A percentile compares a stretch with the other conserved stretches of the same genome.
Evolutionary conservation across 92 coral and sea anemone species (phyloP).

Genomic region (Micromussa lordhowensis): DNA sequence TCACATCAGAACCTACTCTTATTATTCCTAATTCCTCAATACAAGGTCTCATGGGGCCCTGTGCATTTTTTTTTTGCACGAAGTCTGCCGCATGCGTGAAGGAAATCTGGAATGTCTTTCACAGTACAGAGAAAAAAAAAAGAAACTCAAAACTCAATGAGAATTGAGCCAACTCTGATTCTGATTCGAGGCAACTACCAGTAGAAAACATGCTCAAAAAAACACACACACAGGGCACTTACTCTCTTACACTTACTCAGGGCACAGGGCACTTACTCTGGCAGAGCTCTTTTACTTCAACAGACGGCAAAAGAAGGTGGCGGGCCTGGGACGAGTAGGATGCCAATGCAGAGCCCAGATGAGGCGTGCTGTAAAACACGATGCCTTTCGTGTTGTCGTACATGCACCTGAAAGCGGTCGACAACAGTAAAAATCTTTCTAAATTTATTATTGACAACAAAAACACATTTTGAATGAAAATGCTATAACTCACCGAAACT

Average conservation of each 20-base stretch:
- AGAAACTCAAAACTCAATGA: too few species aligned
- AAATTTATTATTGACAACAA: not conserved
- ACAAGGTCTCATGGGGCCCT: too few species aligned
- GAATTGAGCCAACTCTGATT: too few species aligned
- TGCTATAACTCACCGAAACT: constrained; percentile 63
- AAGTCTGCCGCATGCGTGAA: too few species aligned
- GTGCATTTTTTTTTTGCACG: too few species aligned
- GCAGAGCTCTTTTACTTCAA: constrained; percentile 90
- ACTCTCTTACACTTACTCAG: too few species aligned
- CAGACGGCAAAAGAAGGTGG: constrained; percentile 85
- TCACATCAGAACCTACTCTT: not conserved
- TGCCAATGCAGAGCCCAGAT: constrained; percentile 85
- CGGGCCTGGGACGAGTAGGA: constrained; percentile 93
- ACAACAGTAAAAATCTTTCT: not conserved
- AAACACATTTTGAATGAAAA: not conserved
- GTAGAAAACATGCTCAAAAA: not conserved
- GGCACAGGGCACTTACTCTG: constrained; percentile 87
- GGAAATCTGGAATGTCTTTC: too few species aligned
- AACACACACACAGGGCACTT: too few species aligned
- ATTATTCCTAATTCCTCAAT: not conserved
- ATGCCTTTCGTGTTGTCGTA: constrained; percentile 84
- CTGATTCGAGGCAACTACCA: not conserved
- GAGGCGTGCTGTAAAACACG: constrained; percentile 96
- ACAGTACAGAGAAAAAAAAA: too few species aligned
- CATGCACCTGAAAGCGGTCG: constrained; percentile 63